phyloP scores from a whole-genome alignment of 2,113 vertebrate genomes.

The Entomyzon cyanotis region DNA sequence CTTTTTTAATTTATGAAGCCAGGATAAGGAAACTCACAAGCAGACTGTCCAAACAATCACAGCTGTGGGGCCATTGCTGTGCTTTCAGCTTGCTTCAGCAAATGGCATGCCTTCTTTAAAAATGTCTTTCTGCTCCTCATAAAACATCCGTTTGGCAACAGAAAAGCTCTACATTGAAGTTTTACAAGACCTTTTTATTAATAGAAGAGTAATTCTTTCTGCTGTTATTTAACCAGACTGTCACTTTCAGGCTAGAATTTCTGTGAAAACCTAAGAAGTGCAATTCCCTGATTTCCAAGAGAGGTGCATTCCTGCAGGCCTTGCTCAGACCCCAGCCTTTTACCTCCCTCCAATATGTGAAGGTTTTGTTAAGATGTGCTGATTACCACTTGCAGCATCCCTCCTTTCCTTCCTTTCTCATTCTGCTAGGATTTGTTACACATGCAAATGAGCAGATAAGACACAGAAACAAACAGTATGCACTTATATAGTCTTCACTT shows the following conservation, averaged over 20 bases:
- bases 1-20: not conserved
- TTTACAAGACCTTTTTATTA: conserved; percentile 5
- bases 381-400: not conserved
- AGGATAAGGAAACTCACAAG: not conserved
- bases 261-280: not conserved
- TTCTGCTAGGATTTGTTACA: not conserved
- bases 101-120: not conserved
- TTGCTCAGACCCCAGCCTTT: not conserved
- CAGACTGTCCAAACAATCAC: not conserved
- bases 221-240: not conserved
- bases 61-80: not conserved
- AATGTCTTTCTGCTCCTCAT: not conserved
- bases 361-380: not conserved
- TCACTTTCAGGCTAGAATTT: not conserved
- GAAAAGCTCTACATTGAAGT: not conserved
- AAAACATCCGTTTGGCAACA: not conserved
- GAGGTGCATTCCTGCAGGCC: not conserved
- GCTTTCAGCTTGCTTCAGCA: conserved; percentile 7
- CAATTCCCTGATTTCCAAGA: not conserved
- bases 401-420: not conserved
- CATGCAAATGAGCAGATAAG: not conserved
- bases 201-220: not conserved
- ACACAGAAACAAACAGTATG: not conserved
- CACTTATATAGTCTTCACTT: not conserved
- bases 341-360: fast-evolving